Evolutionary conservation across 1,140 invertebrate species (phyloP), one percentile per base, ranked within the genome.

Genomic region (Drosophila subobscura): DNA sequence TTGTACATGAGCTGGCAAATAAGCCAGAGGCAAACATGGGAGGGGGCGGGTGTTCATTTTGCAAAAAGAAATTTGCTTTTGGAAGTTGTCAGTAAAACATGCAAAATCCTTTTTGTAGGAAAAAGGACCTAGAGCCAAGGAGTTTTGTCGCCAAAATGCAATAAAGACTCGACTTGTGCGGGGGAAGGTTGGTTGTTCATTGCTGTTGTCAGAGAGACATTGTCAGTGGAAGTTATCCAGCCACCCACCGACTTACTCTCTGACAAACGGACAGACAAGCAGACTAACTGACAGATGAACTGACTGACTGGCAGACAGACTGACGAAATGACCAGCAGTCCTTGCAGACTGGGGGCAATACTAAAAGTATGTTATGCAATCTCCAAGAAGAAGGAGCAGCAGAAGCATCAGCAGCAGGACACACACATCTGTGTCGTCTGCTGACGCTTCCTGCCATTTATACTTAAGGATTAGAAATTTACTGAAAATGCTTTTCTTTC

Each of bases 401-500:
- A 49, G 61, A 49, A 50, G 51, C 72, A 47, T 23, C 33, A 54
- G 42, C 53, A 65, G 54, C 52, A 57, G 59, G 67, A 61, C 68
- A 72, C 63, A 76, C 63, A 60, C 55, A 75, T 85, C 77, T 68
- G 67, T 20, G 47, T 37, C 29, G 33, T 52, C 64, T 54, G 59
- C 73, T 86, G 81, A 86, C 74, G 81, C 77, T 77, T 81, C 81
- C 80, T 81, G 81, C 75, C 83, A 88, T 88, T 86, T 86, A 88
- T 88, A 88, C 83, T 88, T 88, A 88, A 88, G 83, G 83, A 88
- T 88, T 88, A 88, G 83, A 88, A 88, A 88, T 88, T 88, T 88
- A 88, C 78, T 88, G 83, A 89, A 37, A 88, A 86, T 86, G 76
- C 72, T 84, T 72, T 63, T 64, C 68, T 64, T 77, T 79, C 71